phyloP scores from a whole-genome alignment of 1,140 invertebrate species.

The Neodiprion fabricii region DNA sequence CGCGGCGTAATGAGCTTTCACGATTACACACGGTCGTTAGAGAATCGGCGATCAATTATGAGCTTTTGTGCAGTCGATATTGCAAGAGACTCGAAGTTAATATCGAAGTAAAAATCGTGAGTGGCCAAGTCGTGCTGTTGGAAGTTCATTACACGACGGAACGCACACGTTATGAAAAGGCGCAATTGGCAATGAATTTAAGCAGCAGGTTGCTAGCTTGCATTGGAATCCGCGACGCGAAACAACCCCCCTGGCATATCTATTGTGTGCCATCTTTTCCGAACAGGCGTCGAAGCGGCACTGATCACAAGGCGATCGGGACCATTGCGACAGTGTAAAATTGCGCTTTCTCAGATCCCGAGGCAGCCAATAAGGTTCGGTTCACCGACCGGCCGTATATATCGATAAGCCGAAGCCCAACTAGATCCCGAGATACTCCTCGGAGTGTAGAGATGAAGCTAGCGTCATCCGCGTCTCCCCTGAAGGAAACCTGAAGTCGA shows the following conservation, averaged over 20 bases:
- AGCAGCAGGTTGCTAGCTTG: background rate
- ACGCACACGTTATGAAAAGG: background rate
- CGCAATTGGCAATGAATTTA: conserved; percentile 7
- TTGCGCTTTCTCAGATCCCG: background rate
- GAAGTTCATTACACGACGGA: background rate
- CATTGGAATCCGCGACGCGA: background rate
- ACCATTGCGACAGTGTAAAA: background rate
- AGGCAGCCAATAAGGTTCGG: too few species aligned
- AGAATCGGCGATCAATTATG: background rate
- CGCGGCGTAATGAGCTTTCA: background rate
- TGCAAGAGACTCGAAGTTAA: background rate
- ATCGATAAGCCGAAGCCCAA: too few species aligned
- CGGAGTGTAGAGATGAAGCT: background rate
- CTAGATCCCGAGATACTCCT: background rate
- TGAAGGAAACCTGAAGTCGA: conserved; percentile 2
- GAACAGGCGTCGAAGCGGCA: background rate
- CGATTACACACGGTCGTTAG: background rate
- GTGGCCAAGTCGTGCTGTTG: background rate
- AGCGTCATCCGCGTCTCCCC: background rate
- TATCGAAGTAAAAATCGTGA: background rate
- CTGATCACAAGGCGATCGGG: background rate
- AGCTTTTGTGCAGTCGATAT: background rate
- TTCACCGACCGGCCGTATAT: too few species aligned
- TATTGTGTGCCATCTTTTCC: background rate
- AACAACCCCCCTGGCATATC: background rate